phyloP scores from a whole-genome alignment of 2,113 vertebrate species.

The Rhinolophus ferrumequinum region DNA sequence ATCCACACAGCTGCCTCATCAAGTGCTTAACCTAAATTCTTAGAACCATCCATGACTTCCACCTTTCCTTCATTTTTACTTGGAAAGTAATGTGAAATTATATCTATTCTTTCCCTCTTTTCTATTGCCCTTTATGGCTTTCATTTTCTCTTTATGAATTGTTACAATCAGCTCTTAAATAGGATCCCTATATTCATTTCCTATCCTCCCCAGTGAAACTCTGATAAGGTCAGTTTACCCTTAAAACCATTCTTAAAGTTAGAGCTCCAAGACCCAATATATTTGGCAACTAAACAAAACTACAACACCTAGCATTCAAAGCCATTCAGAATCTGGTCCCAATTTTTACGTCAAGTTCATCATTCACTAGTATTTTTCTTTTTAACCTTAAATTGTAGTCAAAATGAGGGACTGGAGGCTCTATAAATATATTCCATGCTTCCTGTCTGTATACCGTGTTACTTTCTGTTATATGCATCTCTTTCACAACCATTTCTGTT shows the following conservation, averaged over 20 bases:
- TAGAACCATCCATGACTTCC: neutral
- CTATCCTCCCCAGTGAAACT: neutral
- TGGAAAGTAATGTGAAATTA: conserved; percentile 25
- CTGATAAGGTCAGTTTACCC: neutral
- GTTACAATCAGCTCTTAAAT: neutral
- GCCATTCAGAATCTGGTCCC: neutral
- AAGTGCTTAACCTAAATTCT: neutral
- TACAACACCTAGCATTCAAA: neutral
- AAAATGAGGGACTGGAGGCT: neutral
- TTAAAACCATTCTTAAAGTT: neutral
- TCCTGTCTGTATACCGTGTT: neutral
- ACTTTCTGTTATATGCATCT: neutral
- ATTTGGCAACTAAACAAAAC: neutral
- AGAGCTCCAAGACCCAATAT: neutral
- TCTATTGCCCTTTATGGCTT: neutral
- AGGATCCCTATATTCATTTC: neutral
- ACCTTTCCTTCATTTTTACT: neutral
- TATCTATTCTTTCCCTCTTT: neutral
- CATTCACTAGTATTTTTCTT: neutral
- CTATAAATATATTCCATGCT: neutral
- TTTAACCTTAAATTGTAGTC: neutral
- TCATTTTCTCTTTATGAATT: neutral
- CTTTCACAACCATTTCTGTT: neutral
- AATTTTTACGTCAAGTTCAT: conserved; percentile 8
- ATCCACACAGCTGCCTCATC: neutral